These are phyloP conservation scores for Chrysolina americana DNA, from an alignment of 2,888 invertebrate genomes.

Conservation along the genomic window DNA sequence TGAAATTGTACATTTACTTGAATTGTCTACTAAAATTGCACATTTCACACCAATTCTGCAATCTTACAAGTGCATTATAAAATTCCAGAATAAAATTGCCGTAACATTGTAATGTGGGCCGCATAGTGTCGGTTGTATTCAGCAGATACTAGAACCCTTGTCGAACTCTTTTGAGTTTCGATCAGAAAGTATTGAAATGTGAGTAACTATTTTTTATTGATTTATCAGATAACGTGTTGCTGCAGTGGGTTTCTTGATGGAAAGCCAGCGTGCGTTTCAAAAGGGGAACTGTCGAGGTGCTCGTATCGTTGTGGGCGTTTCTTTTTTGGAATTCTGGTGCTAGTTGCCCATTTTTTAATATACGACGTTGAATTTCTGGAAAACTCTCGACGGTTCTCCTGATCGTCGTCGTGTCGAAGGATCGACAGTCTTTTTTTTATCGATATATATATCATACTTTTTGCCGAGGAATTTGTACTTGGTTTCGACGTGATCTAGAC, in stretches of 20 bases:
- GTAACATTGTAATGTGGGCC: no score
- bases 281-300: neutral
- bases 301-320: no score
- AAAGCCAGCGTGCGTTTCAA: neutral
- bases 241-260: neutral
- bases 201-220: conserved; percentile 16
- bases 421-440: conserved; percentile 5
- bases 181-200: conserved; percentile 7
- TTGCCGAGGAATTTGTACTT: conserved; percentile 4
- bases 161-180: neutral
- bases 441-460: conserved; percentile 7
- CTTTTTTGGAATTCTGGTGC: neutral
- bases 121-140: neutral
- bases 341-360: neutral
- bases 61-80: no score
- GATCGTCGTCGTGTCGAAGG: neutral
- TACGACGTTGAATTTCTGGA: neutral
- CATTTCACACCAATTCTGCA: no score
- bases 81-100: no score
- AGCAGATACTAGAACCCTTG: neutral
- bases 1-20: no score
- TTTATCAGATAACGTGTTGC: neutral
- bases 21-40: no score
- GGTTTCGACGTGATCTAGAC: conserved; percentile 7
- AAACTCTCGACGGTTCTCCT: neutral